phyloP scores from a whole-genome alignment of 1,140 invertebrate species.

The Chymomyza costata region DNA sequence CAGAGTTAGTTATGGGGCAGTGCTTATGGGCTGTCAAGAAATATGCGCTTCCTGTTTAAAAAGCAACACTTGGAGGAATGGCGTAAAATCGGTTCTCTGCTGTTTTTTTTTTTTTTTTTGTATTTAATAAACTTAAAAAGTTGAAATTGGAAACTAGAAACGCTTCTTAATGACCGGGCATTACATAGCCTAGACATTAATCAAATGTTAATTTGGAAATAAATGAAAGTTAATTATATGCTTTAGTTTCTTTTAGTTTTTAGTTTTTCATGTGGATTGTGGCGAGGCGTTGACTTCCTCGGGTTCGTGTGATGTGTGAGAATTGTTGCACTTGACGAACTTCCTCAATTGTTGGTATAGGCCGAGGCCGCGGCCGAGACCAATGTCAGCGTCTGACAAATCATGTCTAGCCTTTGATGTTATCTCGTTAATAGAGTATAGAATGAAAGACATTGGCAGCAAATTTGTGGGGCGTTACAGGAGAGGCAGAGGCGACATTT shows the following conservation, averaged over 20 bases:
- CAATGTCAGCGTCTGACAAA: conserved; percentile 42
- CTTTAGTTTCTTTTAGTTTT: conserved; percentile 20
- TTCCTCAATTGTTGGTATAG: too few relatives aligned
- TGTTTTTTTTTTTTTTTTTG: too few relatives aligned
- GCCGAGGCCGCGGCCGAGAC: conserved; percentile 10
- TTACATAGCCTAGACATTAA: conserved; percentile 33
- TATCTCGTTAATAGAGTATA: conserved; percentile 62
- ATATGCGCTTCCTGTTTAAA: too few relatives aligned
- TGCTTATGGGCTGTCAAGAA: too few relatives aligned
- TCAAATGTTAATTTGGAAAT: conserved; percentile 72
- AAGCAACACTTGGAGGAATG: too few relatives aligned
- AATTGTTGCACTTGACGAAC: conserved; percentile 19
- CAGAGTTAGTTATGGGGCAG: too few relatives aligned
- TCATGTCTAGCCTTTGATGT: conserved; percentile 73
- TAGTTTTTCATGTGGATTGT: too few relatives aligned
- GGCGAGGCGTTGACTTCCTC: conserved; percentile 17
- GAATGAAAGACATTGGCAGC: neutral
- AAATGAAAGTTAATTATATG: conserved; percentile 72
- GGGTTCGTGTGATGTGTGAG: conserved; percentile 19
- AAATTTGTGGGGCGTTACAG: neutral
- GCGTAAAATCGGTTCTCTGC: too few relatives aligned
- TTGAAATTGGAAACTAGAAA: too few relatives aligned
- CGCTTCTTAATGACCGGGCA: too few relatives aligned
- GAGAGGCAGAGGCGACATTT: conserved; percentile 6
- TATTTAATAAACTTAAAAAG: too few relatives aligned